Evolutionary conservation across 2,888 invertebrate species (phyloP).

Genomic region (Epinotia nisella): DNA sequence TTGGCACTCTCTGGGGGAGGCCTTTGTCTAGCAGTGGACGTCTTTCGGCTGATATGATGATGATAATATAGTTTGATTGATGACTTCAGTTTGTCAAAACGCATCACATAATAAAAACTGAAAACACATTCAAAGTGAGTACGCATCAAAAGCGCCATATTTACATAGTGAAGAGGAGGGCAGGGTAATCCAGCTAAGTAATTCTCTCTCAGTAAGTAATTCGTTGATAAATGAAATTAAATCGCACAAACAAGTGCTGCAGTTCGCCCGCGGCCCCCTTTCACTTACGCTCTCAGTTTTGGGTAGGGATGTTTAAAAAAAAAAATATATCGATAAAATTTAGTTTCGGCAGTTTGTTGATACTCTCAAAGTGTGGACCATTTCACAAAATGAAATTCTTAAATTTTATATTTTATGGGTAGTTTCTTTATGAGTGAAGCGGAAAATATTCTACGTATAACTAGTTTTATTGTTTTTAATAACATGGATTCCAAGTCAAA

Average conservation of each 20-base stretch:
- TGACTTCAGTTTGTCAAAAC: slow-evolving; percentile 21
- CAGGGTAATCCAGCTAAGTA: slow-evolving; percentile 81
- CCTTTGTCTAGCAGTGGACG: no score
- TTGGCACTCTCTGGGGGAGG: no score
- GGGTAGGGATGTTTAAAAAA: slow-evolving; percentile 56
- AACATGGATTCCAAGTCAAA: neutral
- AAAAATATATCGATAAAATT: slow-evolving; percentile 47
- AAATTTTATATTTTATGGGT: neutral
- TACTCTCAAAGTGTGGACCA: neutral
- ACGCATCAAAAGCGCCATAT: slow-evolving; percentile 52
- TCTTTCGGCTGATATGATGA: no score
- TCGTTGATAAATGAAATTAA: slow-evolving; percentile 85
- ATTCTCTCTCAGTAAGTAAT: slow-evolving; percentile 83
- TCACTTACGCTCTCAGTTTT: slow-evolving; percentile 57
- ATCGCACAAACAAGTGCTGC: slow-evolving; percentile 84
- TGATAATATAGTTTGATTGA: neutral
- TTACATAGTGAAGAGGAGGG: slow-evolving; percentile 67
- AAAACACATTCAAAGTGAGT: slow-evolving; percentile 29
- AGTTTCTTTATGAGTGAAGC: no score
- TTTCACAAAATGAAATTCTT: neutral
- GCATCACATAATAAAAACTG: slow-evolving; percentile 12
- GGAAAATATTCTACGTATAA: neutral
- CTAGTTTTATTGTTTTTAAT: no score
- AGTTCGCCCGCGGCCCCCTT: slow-evolving; percentile 73
- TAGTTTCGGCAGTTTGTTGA: neutral